phyloP scores from a whole-genome alignment of 2,113 vertebrate species.

The Callaeas wilsoni region DNA sequence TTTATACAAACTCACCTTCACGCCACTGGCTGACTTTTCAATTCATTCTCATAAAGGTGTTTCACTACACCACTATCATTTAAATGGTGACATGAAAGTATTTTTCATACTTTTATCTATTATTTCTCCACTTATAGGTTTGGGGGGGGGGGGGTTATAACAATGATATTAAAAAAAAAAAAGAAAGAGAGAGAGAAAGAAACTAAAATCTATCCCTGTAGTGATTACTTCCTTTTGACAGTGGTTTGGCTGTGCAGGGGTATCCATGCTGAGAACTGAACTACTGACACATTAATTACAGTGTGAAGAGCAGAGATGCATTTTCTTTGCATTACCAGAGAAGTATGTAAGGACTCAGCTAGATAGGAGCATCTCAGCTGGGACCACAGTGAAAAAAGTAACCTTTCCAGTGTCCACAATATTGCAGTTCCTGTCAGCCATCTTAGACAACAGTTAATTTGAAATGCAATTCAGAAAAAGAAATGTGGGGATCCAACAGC shows the following conservation, averaged over 20 bases:
- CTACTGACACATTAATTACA: not conserved
- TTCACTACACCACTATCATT: not conserved
- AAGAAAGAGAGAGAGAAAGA: not conserved
- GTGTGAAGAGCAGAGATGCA: not conserved
- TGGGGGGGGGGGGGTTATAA: not conserved
- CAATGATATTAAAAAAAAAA: not conserved
- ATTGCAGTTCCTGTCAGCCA: not conserved
- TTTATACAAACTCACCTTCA: not conserved
- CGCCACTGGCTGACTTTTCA: not conserved
- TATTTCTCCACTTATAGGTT: not conserved
- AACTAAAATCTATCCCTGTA: not conserved
- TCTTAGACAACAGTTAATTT: not conserved
- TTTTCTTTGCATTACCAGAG: not conserved
- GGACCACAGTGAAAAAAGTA: not conserved
- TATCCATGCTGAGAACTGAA: not conserved
- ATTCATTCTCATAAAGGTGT: not conserved
- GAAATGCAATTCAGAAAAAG: not conserved
- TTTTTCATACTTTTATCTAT: not conserved
- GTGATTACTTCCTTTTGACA: not conserved
- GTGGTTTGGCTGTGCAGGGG: not conserved
- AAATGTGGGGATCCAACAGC: not conserved
- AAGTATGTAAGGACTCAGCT: not conserved
- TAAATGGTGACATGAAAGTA: not conserved
- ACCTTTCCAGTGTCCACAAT: not conserved
- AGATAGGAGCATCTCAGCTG: not conserved